phyloP scores from a whole-genome alignment of 2,888 invertebrate genomes.

The Drosophila leonis region DNA sequence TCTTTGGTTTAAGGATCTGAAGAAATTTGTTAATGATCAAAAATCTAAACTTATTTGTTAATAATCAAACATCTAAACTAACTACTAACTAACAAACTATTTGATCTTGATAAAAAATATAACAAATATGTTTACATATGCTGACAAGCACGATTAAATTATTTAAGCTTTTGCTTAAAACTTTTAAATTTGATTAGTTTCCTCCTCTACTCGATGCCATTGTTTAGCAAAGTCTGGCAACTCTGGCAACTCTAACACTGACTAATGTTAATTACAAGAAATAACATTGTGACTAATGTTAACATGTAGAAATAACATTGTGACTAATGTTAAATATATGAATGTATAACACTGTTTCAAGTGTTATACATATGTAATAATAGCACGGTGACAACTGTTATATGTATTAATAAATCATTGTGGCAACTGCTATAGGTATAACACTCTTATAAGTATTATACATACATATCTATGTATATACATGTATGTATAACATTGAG shows the following conservation, averaged over 20 bases:
- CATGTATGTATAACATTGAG: conserved; percentile 8
- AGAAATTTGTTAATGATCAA: background rate
- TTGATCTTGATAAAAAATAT: no score
- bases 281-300: no score
- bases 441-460: conserved; percentile 1
- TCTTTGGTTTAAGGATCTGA: background rate
- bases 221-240: background rate
- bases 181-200: no score
- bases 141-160: no score
- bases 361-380: background rate
- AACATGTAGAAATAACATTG: background rate
- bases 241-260: background rate
- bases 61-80: no score
- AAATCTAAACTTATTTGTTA: no score
- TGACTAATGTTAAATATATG: background rate
- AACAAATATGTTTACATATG: no score
- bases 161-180: no score
- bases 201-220: no score
- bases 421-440: background rate
- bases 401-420: no score
- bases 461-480: background rate
- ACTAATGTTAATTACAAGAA: background rate
- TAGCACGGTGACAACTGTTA: no score
- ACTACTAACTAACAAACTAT: no score
- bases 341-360: background rate